Evolutionary conservation across 2,113 vertebrate species (phyloP).

Genomic region (Daboia siamensis): DNA sequence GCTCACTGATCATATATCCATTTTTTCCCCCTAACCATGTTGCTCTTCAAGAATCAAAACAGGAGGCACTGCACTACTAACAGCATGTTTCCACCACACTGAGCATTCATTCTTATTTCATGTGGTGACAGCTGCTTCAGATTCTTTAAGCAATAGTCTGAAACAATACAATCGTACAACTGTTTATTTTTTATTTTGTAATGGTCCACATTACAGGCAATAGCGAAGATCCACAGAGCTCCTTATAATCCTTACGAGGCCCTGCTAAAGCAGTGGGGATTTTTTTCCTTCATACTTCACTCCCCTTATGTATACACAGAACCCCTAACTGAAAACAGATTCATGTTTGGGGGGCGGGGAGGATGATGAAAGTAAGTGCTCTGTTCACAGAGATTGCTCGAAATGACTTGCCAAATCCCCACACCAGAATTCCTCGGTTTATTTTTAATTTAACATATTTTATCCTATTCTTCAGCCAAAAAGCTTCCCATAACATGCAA

Average conservation of each 20-base stretch:
- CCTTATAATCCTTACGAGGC: neutral
- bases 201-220: neutral
- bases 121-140: neutral
- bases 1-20: constrained; percentile 9
- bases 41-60: constrained; percentile 14
- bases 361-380: neutral
- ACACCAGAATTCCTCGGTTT: neutral
- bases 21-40: neutral
- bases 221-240: neutral
- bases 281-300: neutral
- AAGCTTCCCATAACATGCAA: neutral
- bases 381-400: neutral
- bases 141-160: neutral
- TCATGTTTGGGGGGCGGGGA: too few relatives aligned
- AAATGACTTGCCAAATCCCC: neutral
- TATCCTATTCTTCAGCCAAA: neutral
- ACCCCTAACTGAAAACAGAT: neutral
- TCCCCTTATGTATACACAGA: neutral
- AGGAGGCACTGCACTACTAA: neutral
- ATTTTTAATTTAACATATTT: neutral
- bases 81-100: neutral
- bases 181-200: neutral
- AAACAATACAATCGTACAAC: neutral
- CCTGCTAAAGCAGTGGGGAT: neutral
- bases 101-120: neutral